These are phyloP conservation scores for Dryocosmus kuriphilus DNA, from an alignment of 2,888 invertebrate genomes.

Conservation along the genomic window DNA sequence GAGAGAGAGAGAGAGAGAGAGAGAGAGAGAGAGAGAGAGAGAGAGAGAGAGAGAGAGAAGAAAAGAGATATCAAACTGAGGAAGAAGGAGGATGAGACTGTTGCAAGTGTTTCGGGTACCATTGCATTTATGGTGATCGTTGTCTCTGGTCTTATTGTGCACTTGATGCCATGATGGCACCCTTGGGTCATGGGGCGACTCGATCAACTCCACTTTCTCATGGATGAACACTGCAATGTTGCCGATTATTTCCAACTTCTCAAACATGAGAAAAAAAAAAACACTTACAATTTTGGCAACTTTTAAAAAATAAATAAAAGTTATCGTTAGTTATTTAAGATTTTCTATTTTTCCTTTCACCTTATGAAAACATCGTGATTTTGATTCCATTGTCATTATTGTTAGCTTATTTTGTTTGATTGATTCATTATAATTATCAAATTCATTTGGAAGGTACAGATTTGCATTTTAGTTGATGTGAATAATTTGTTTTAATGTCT, in stretches of 20 bases:
- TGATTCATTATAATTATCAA: too few relatives aligned
- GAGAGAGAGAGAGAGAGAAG: slow-evolving; percentile 43
- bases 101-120: slow-evolving; percentile 67
- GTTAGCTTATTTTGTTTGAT: too few relatives aligned
- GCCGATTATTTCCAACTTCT: slow-evolving; percentile 13
- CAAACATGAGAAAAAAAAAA: background rate
- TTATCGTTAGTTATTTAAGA: too few relatives aligned
- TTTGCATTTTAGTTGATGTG: background rate
- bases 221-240: background rate
- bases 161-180: slow-evolving; percentile 69
- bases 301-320: too few relatives aligned
- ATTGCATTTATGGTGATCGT: slow-evolving; percentile 66
- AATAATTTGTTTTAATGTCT: slow-evolving; percentile 41
- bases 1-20: slow-evolving; percentile 51
- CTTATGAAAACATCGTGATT: too few relatives aligned
- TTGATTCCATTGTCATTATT: too few relatives aligned
- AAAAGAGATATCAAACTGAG: slow-evolving; percentile 41
- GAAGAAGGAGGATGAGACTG: slow-evolving; percentile 38
- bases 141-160: slow-evolving; percentile 60
- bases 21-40: slow-evolving; percentile 51
- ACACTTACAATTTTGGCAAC: background rate
- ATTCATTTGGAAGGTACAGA: background rate
- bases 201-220: slow-evolving; percentile 35
- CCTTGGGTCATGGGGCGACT: slow-evolving; percentile 64
- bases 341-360: too few relatives aligned